Percentiles rank a stretch among this genome's conserved stretches.
Evolutionary conservation across 2,113 vertebrate genomes (phyloP).

Genomic region (Recurvirostra avosetta): DNA sequence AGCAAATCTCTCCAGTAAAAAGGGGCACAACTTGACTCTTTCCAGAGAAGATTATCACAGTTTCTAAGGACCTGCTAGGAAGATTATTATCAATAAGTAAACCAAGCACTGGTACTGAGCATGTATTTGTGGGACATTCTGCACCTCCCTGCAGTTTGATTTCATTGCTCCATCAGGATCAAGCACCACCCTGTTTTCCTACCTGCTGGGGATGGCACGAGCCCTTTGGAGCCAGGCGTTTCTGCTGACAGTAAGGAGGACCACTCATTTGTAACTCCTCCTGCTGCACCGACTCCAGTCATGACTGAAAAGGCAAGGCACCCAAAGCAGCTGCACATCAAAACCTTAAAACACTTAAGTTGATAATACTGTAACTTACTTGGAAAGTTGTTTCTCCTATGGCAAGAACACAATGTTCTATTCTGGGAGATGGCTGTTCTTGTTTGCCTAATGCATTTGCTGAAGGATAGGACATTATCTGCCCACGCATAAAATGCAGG

Average conservation of each 20-base stretch:
- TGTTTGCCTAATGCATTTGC: conserved; percentile 36
- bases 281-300: neutral
- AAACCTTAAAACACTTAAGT: neutral
- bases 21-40: neutral
- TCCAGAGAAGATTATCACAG: neutral
- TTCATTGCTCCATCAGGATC: neutral
- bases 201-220: accelerated
- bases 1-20: neutral
- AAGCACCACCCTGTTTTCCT: neutral
- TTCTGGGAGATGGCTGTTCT: conserved; percentile 37
- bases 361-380: neutral
- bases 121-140: accelerated
- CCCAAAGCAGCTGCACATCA: neutral
- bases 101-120: accelerated
- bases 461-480: conserved; percentile 25
- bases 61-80: neutral
- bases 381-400: neutral
- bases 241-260: neutral
- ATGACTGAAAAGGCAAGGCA: neutral
- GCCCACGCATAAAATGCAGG: neutral
- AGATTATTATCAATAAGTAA: neutral
- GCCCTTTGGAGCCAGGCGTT: neutral
- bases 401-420: neutral
- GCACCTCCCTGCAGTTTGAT: neutral
- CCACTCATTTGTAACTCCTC: neutral